Base-by-base conservation (phyloP, 2,888 invertebrate species). In the Cheilosia grossa region DNA sequence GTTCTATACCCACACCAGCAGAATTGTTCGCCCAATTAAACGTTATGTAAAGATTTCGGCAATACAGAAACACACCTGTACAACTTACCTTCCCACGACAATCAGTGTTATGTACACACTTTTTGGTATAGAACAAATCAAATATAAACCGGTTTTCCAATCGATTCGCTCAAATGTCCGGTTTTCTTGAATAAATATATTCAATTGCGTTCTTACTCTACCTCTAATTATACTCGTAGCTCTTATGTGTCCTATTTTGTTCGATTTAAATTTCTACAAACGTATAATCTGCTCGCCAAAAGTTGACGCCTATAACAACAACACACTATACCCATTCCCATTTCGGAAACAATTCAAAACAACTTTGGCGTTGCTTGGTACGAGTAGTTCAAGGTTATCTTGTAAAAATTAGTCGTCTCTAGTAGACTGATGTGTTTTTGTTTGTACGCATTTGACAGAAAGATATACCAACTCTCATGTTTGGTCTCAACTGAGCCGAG, bases 361-460 rank as follows among this genome's bases (percentile, higher is more conserved):
- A 59, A n/a, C 64, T 47, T 40, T 30, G 40, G 13, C 53, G 21
- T 21, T 27, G 58, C 61, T 33, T 53, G 49, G 30, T 21, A 21
- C 21, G 21, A 21, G 21, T 75, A 59, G 66, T 75, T 75, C 75
- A 75, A 75, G 75, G 75, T 67, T 75, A 51, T 40, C 27, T 21
- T 17, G 33, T 51, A 74, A 53, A 47, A 69, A 58, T 66, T 59
- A 75, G 42, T 24, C 51, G 27, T 40, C 37, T 47, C 37, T 47
- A 21, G 13, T 24, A n/a, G 24, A 13, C n/a, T 33, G 49, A 49
- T 33, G 64, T 67, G 19, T 40, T 42, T 72, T 61, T 42, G 49
- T 53, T 72, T 59, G 13, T 30, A 42, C 10, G 30, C 30, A 17
- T 58, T n/a, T 19, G 40, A 42, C 37, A 30, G 37, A 37, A 13